Base-by-base conservation (phyloP, 2,797 vertebrate genomes). In the Anguilla marmorata region DNA sequence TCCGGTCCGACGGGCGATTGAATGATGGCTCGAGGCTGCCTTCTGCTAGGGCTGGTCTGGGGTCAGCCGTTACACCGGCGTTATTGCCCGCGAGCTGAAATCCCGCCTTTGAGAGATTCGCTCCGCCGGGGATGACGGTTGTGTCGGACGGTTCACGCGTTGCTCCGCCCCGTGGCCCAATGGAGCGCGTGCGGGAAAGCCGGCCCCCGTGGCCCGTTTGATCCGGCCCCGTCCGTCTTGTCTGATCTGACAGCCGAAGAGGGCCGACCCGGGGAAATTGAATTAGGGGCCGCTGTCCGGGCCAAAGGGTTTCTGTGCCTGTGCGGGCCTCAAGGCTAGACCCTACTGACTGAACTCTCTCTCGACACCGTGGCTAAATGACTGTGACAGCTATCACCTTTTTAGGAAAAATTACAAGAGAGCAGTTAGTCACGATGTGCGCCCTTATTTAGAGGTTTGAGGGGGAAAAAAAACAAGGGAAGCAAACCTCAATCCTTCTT, bases 251-350 rank as follows among this genome's bases (percentile, higher is more conserved):
- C 88, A 88, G 91, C 88, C 91, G 89, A 90, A 91, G 92, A 86
- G 41, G 52, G 90, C 86, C 30, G 86, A 89, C 92, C 93, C 87
- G 63, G 48, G 87, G 91, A 94, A 94, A 96, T 95, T 95, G 93
- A 96, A 96, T 96, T 94, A 95, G 91, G 88, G 87, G 86, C 85
- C 84, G 89, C 90, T 48, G 93, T 90, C 85, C 85, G 74, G 66
- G 48, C 85, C 58, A 74, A 41, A 80, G 41, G 45, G 45, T 50
- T 48, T n/a, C 19, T 21, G 19, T n/a, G 37, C 7, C 54, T 63
- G 54, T 56, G 12, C 21, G 56, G n/a, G 37, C 24, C 54, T 30
- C 56, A 16, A 79, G 33, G 56, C 41, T 8, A 16, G 37, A 30
- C 24, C 58, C 19, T 33, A 0, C 5, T n/a, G 74, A 82, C 79